Evolutionary conservation across 2,113 vertebrate genomes (phyloP).

Genomic region (Sylvia atricapilla): DNA sequence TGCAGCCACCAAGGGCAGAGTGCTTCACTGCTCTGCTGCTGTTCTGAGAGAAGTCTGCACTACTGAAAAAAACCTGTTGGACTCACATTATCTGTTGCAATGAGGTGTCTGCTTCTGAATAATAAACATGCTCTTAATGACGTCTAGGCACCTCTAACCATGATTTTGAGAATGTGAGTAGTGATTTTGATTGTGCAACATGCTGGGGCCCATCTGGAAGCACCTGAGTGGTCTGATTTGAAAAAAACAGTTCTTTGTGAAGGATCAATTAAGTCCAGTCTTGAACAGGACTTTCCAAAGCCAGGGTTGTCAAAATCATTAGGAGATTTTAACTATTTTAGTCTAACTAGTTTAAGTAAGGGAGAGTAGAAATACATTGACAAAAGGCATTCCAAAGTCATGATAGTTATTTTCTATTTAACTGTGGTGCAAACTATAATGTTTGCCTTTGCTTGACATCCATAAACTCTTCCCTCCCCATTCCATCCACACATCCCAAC

Average conservation of each 20-base stretch:
- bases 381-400: not conserved
- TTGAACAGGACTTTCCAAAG: not conserved
- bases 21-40: slow-evolving; percentile 11
- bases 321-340: not conserved
- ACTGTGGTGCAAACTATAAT: not conserved
- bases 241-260: not conserved
- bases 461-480: not conserved
- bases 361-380: not conserved
- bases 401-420: not conserved
- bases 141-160: not conserved
- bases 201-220: slow-evolving; percentile 31
- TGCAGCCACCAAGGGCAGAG: slow-evolving; percentile 55
- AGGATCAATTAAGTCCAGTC: not conserved
- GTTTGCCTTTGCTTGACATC: not conserved
- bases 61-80: not conserved
- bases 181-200: not conserved
- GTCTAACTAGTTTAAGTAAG: not conserved
- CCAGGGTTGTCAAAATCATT: not conserved
- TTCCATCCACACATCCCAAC: rapidly evolving
- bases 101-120: not conserved
- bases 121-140: slow-evolving; percentile 21
- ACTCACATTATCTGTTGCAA: not conserved
- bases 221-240: not conserved
- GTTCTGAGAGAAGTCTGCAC: not conserved
- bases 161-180: not conserved